Evolutionary conservation across 2,797 vertebrate species (phyloP).

Genomic region (Basileuterus tristriatus): DNA sequence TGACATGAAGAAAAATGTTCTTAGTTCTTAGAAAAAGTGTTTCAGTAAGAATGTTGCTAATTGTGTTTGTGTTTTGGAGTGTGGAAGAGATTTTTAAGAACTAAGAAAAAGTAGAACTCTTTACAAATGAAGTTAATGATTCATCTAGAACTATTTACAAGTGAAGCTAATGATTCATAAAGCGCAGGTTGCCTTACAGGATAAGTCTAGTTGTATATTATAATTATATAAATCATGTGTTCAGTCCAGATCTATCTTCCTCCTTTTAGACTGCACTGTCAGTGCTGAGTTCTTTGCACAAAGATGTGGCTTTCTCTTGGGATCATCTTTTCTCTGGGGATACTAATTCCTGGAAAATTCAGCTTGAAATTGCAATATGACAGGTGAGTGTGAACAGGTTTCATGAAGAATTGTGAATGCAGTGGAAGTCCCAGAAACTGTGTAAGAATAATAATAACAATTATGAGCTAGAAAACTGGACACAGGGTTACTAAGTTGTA

Average conservation of each 20-base stretch:
- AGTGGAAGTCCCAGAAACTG: not conserved
- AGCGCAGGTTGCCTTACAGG: not conserved
- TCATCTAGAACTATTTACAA: not conserved
- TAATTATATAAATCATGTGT: not conserved
- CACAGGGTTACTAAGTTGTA: not conserved
- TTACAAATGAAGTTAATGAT: not conserved
- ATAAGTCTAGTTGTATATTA: not conserved
- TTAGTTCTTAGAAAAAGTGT: not conserved
- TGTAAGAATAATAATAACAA: not conserved
- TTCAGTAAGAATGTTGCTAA: not conserved
- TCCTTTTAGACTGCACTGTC: not conserved
- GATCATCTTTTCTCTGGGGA: slow-evolving; percentile 34
- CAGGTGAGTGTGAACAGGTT: not conserved
- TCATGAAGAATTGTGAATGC: not conserved
- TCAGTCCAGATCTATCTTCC: not conserved
- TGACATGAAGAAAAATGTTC: not conserved
- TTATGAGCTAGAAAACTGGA: not conserved
- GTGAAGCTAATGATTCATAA: slow-evolving; percentile 36
- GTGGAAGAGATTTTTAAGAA: not conserved
- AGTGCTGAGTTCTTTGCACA: not conserved
- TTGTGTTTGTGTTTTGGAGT: not conserved
- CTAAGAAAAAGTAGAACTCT: not conserved
- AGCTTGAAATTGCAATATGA: slow-evolving; percentile 27
- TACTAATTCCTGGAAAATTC: slow-evolving; percentile 42
- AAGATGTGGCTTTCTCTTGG: slow-evolving; percentile 51